A percentile compares a stretch with the other conserved stretches of the same genome.
Conservation (phyloP, 1,140 invertebrate species). For the Reticulitermes speratus region DNA sequence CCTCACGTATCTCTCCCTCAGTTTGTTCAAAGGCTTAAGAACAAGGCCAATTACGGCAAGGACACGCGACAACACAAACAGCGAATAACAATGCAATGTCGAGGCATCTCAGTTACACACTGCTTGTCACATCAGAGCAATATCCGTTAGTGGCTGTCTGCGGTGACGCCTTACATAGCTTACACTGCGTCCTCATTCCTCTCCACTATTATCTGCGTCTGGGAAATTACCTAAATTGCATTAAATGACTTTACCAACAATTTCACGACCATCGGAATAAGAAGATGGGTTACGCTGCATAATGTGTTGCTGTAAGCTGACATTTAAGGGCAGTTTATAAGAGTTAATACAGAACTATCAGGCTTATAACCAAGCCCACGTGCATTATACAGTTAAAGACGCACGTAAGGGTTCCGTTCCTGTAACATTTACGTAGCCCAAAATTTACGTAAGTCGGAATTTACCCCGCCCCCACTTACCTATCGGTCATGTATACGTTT, state of each 20-base stretch:
- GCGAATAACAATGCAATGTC: too few relatives aligned
- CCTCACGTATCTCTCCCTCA: too few relatives aligned
- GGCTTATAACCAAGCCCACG: too few relatives aligned
- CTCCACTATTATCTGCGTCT: background rate
- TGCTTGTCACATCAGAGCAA: background rate
- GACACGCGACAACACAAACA: too few relatives aligned
- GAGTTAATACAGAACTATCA: background rate
- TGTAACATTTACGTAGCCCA: too few relatives aligned
- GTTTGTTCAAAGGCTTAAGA: too few relatives aligned
- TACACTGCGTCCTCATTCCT: background rate
- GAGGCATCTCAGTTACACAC: background rate
- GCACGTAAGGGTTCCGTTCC: too few relatives aligned
- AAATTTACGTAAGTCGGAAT: too few relatives aligned
- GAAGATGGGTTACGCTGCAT: background rate
- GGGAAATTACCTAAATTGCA: slow-evolving; percentile 16
- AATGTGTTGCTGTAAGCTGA: background rate
- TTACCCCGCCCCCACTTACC: too few relatives aligned
- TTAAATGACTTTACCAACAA: background rate
- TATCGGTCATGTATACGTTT: too few relatives aligned
- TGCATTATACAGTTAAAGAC: too few relatives aligned
- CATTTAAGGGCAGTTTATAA: background rate
- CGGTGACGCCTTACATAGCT: background rate
- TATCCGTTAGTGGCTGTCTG: background rate
- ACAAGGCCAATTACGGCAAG: too few relatives aligned
- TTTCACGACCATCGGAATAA: background rate